These are phyloP conservation scores for Cloeon dipterum DNA, from an alignment of 2,888 invertebrate genomes.

Conservation along the genomic window DNA sequence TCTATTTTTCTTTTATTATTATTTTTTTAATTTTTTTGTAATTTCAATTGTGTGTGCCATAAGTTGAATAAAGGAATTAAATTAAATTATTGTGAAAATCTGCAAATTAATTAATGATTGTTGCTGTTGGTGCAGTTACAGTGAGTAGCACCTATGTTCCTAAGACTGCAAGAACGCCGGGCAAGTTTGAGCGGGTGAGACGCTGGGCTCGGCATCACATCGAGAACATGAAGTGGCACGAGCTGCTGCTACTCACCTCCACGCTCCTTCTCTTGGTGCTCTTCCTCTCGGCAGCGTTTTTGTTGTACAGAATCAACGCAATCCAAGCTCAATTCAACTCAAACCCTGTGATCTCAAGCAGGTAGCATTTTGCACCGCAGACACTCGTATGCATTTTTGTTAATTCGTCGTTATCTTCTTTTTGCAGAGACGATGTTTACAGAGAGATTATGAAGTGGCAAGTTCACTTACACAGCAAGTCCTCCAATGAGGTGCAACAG, in stretches of 20 bases:
- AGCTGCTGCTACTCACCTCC: slow-evolving; percentile 27
- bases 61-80: too few species aligned
- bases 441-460: slow-evolving; percentile 45
- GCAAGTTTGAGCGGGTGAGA: background rate
- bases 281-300: slow-evolving; percentile 29
- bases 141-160: background rate
- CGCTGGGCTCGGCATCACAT: background rate
- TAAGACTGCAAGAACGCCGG: background rate
- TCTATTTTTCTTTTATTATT: too few species aligned
- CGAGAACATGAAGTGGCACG: too few species aligned
- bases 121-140: background rate
- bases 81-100: background rate
- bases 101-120: background rate
- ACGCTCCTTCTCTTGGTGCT: slow-evolving; percentile 28
- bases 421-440: slow-evolving; percentile 30
- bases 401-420: slow-evolving; percentile 4
- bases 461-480: slow-evolving; percentile 41
- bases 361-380: slow-evolving; percentile 8
- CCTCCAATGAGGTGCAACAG: slow-evolving; percentile 44
- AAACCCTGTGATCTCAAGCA: slow-evolving; percentile 15
- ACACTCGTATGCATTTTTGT: background rate
- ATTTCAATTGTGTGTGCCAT: too few species aligned
- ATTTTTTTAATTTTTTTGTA: too few species aligned
- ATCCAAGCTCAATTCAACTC: slow-evolving; percentile 14
- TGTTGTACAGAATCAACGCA: slow-evolving; percentile 30